Evolutionary conservation across 2,797 vertebrate genomes (phyloP).

Genomic region (Parauchenoglanis ngamensis): DNA sequence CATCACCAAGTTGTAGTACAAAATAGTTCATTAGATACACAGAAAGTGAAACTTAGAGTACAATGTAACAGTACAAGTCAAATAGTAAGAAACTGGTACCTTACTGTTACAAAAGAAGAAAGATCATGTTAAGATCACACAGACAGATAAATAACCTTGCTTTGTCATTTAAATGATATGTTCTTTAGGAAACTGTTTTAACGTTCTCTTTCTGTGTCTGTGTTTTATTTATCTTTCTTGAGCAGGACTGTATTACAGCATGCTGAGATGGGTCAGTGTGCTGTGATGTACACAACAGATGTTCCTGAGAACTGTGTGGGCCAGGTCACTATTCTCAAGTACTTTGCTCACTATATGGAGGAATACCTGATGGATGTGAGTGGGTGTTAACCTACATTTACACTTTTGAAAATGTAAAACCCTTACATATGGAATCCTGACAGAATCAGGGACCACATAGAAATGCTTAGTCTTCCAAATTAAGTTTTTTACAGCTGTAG

Average conservation of each 20-base stretch:
- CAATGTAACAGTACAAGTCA: not conserved
- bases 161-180: not conserved
- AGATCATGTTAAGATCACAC: not conserved
- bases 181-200: not conserved
- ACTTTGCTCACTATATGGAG: constrained; percentile 99
- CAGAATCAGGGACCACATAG: not conserved
- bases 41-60: not conserved
- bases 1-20: not conserved
- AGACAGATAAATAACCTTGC: not conserved
- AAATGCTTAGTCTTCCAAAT: not conserved
- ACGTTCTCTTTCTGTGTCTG: constrained; percentile 24
- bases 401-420: not conserved
- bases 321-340: constrained; percentile 96
- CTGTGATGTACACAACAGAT: constrained; percentile 86
- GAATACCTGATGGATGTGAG: constrained; percentile 99
- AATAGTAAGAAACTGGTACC: not conserved
- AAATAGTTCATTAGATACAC: not conserved
- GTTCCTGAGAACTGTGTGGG: constrained; percentile 93
- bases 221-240: not conserved
- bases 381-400: constrained; percentile 33
- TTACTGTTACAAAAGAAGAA: not conserved
- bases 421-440: not conserved
- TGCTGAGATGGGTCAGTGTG: constrained; percentile 90
- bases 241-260: constrained; percentile 94
- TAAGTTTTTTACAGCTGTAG: too few species aligned